A percentile compares a stretch with the other conserved stretches of the same genome.
phyloP scores from a whole-genome alignment of 2,888 invertebrate species.

The Rhodophaea formosa region DNA sequence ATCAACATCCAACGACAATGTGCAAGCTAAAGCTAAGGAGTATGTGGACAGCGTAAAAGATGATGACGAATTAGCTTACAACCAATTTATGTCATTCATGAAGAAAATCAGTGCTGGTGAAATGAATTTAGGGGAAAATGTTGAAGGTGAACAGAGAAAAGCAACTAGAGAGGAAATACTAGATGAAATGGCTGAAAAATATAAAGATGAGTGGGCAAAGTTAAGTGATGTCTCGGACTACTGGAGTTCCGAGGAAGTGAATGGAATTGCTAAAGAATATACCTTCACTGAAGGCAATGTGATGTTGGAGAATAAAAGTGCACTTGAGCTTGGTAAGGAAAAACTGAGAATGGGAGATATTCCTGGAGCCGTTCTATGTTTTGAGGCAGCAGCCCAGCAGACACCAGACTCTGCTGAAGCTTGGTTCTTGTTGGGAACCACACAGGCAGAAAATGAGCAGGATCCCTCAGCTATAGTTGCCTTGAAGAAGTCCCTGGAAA shows the following conservation, averaged over 20 bases:
- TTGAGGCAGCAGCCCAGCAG: conserved; percentile 96
- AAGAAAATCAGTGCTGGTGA: conserved; percentile 87
- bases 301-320: conserved; percentile 87
- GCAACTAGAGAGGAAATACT: conserved; percentile 64
- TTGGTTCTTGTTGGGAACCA: conserved; percentile 93
- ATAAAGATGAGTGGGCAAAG: conserved; percentile 89
- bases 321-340: conserved; percentile 92
- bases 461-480: conserved; percentile 97
- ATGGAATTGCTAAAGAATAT: conserved; percentile 84
- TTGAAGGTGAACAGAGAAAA: conserved; percentile 60
- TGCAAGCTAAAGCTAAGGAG: conserved; percentile 80
- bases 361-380: conserved; percentile 96
- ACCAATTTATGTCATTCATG: conserved; percentile 93
- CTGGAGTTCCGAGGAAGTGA: conserved; percentile 83
- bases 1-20: conserved; percentile 53
- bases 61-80: conserved; percentile 87
- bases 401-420: conserved; percentile 89
- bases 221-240: conserved; percentile 83
- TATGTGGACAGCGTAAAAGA: conserved; percentile 79
- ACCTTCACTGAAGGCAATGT: conserved; percentile 92
- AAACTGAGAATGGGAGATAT: conserved; percentile 93
- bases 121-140: conserved; percentile 74
- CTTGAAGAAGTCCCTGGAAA: conserved; percentile 89
- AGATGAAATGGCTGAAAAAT: conserved; percentile 81
- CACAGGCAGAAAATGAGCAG: conserved; percentile 99